Evolutionary conservation across 2,113 vertebrate genomes (phyloP), one percentile per base, ranked within the genome.

Genomic region (Oncorhynchus masou): DNA sequence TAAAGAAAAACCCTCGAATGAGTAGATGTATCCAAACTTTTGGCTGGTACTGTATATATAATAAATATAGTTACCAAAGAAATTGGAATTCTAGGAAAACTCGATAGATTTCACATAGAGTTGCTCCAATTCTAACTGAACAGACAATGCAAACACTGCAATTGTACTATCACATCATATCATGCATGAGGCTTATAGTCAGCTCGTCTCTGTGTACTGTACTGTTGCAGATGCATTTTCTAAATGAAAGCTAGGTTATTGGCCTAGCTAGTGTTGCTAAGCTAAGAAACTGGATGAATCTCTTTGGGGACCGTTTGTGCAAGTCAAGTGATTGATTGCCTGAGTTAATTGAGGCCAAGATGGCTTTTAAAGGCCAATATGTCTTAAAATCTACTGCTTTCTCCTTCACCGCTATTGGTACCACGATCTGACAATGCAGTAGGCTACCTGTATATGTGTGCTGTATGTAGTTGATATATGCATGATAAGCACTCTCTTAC

Each of bases 361-460:
- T 54, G 16, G 51, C 51, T 54, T 54, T 15, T 54, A 19, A 54
- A 15, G 49, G 49, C 59, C 59, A 62, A 62, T 62, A 62, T 22
- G n/a, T 22, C 59, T 62, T 62, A 62, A 62, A 62, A 24, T 9
- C 59, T 57, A 19, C 19, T 62, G 59, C 59, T 62, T 66, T 79
- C 80, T 76, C 54, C n/a, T 66, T 82, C 60, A 57, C 67, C 81
- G 51, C 6, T 68, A 54, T 79, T 70, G 65, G 64, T 79, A 71
- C 70, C 2, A 2, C 79, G 22, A 49, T 54, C 68, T 20, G 20
- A 62, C 64, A 27, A n/a, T 68, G 76, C 75, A 6, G 15, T 67
- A 39, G 45, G 22, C 48, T 25, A 19, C 34, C 16, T 69, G 11
- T 9, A 62, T 39, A 25, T 74, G 45, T 83, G 70, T 74, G 67